Evolutionary conservation across 2,888 invertebrate species (phyloP), one percentile per base, ranked within the genome.

Genomic region (Synanthedon myopaeformis): DNA sequence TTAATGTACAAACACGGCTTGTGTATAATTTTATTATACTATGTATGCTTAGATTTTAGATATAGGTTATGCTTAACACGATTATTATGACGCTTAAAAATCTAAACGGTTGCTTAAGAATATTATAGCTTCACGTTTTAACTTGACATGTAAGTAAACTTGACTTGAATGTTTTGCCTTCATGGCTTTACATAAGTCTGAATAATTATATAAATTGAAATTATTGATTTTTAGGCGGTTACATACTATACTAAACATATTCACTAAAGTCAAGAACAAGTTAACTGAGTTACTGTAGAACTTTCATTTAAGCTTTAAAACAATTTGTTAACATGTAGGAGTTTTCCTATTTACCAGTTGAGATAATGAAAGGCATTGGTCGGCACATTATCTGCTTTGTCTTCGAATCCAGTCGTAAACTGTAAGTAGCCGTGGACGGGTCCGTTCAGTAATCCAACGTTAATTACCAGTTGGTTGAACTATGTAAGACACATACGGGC

Each of bases 401-500:
- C 82, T 84, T 79, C 70, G 76, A 74, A 75, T 73, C 69, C 70
- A 72, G 79, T 76, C 77, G 82, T 79, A 77, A 81, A 80, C 82
- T 79, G 78, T 75, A 78, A 83, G 81, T 76, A 79, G 76, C 70
- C 67, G 74, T 67, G 72, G 74, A 69, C 72, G 52, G 72, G 75
- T 70, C 72, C 67, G 78, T 74, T 72, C 76, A 69, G 81, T 86
- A 86, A 86, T 86, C 86, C 85, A 65, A 72, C 71, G 76, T 79
- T 87, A 85, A 87, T 87, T 87, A 87, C 79, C 76, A 79, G 80
- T 75, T 74, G 76, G 76, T 76, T 69, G 73, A 69, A 70, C 72
- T 69, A 61, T 28, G 23, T 50, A 51, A 52, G 54, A 66, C 4
- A 76, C 74, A 74, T 66, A 76, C 72, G 55, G 71, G 35, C 55